Evolutionary conservation across 2,888 invertebrate species (phyloP).

Genomic region (Tholera decimalis): DNA sequence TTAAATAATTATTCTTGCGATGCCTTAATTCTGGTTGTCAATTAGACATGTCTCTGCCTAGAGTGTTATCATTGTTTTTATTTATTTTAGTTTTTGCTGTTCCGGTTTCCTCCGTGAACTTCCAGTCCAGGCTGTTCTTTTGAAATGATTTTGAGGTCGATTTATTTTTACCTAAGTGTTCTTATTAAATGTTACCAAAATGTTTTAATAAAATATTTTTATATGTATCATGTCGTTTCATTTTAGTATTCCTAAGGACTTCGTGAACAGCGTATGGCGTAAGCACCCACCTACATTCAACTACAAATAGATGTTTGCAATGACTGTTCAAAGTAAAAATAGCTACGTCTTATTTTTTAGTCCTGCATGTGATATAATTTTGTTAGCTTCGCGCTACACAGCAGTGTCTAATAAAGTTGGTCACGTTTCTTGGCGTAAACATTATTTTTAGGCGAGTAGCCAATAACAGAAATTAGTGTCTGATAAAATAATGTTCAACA

Average conservation of each 20-base stretch:
- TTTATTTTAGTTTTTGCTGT: constrained; percentile 90
- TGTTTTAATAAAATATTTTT: constrained; percentile 92
- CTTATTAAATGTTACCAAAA: constrained; percentile 92
- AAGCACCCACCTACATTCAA: constrained; percentile 51
- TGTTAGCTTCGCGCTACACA: constrained; percentile 55
- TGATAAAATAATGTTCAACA: constrained; percentile 46
- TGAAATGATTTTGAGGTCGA: constrained; percentile 91
- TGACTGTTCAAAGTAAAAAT: constrained; percentile 69
- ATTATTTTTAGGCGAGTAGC: constrained; percentile 72
- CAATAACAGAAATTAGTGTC: constrained; percentile 66
- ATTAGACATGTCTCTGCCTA: constrained; percentile 91
- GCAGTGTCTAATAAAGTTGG: constrained; percentile 68
- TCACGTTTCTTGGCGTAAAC: constrained; percentile 78
- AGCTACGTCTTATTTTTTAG: constrained; percentile 68
- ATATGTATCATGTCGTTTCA: constrained; percentile 87
- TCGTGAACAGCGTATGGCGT: constrained; percentile 22
- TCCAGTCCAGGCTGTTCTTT: constrained; percentile 92
- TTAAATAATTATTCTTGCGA: constrained; percentile 92
- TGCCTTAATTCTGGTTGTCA: constrained; percentile 92
- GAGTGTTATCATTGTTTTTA: constrained; percentile 91
- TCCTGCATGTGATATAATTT: constrained; percentile 64
- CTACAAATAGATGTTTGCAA: constrained; percentile 63
- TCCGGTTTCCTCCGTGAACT: constrained; percentile 91
- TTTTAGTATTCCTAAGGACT: constrained; percentile 47
- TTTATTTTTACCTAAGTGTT: constrained; percentile 92